Base-by-base conservation (phyloP, 2,888 invertebrate genomes). In the Folsomia manolachei region DNA sequence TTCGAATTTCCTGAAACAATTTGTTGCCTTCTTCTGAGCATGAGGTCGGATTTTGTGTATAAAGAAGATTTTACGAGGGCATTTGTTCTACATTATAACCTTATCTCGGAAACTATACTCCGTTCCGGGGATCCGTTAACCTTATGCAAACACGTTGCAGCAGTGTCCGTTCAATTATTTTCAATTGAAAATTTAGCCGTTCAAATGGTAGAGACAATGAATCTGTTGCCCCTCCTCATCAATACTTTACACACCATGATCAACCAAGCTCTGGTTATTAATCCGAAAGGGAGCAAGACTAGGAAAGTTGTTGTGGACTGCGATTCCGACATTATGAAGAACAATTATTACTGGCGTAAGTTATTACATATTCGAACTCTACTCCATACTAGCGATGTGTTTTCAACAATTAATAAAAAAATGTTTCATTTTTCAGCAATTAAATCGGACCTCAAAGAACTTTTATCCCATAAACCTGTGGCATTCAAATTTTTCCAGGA, bases 291-390 rank as follows among this genome's bases (percentile, higher is more conserved):
- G 2, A 61, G 4, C 11, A 60, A 27, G 25, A 63, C 26, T 60
- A 67, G 52, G 26, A 23, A 19, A 23, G 70, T 89, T 82, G 95
- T 97, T 26, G 95, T 97, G 68, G 94, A 97, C 83, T 97, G 97
- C 83, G 92, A 91, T 23, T 88, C 90, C 78, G 88, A 91, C 74
- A 93, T 96, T 39, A 96, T 97, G 94, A 95, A 94, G 85, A 94
- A 96, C 83, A 97, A 97, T 84, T 96, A 95, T 85, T 97, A 97
- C 84, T 98, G 97, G 97, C n/a, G n/a, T n/a, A n/a, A n/a, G n/a
- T n/a, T n/a, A n/a, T n/a, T n/a, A n/a, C n/a, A n/a, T n/a, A n/a
- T n/a, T n/a, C n/a, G n/a, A n/a, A n/a, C n/a, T n/a, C n/a, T n/a
- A n/a, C n/a, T n/a, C n/a, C n/a, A n/a, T n/a, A n/a, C n/a, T n/a